Evolutionary conservation across 2,797 vertebrate genomes (phyloP).

Genomic region (Mastacembelus armatus): DNA sequence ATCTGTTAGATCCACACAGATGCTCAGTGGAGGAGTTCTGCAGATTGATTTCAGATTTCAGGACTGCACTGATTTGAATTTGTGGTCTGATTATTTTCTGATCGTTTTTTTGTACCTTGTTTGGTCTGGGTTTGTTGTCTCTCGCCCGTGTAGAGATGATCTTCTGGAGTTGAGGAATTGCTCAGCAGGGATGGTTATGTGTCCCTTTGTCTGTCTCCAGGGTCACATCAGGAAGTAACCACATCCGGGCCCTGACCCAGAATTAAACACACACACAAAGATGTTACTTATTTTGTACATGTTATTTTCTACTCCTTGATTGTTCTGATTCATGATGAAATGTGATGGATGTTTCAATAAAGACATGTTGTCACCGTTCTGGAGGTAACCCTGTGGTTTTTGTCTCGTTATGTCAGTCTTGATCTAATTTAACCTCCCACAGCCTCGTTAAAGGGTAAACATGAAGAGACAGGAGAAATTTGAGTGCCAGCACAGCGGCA

Average conservation of each 20-base stretch:
- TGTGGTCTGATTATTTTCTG: constrained; percentile 25
- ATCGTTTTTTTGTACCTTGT: constrained; percentile 58
- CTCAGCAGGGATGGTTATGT: constrained; percentile 24
- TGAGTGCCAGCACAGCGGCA: constrained; percentile 43
- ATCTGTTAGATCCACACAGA: constrained; percentile 50
- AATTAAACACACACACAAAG: constrained; percentile 22
- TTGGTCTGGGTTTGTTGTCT: constrained; percentile 25
- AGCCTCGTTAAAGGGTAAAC: constrained; percentile 67
- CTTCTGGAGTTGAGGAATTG: constrained; percentile 46
- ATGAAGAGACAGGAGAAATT: constrained; percentile 70
- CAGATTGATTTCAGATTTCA: constrained; percentile 64
- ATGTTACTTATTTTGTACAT: constrained; percentile 47
- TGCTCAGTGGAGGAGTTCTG: constrained; percentile 46
- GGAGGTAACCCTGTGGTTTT: constrained; percentile 48
- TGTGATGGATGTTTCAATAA: constrained; percentile 74
- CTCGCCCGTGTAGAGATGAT: constrained; percentile 36
- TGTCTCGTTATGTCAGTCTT: constrained; percentile 64
- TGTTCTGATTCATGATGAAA: constrained; percentile 63
- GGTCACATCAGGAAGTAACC: constrained; percentile 60
- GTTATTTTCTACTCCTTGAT: constrained; percentile 41
- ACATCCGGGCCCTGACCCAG: constrained; percentile 50
- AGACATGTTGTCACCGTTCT: constrained; percentile 56
- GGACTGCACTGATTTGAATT: constrained; percentile 56
- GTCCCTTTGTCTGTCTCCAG: constrained; percentile 43
- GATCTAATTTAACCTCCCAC: constrained; percentile 66